Evolutionary conservation across 1,140 invertebrate species (phyloP), one percentile per base, ranked within the genome.

Genomic region (Apis cerana): DNA sequence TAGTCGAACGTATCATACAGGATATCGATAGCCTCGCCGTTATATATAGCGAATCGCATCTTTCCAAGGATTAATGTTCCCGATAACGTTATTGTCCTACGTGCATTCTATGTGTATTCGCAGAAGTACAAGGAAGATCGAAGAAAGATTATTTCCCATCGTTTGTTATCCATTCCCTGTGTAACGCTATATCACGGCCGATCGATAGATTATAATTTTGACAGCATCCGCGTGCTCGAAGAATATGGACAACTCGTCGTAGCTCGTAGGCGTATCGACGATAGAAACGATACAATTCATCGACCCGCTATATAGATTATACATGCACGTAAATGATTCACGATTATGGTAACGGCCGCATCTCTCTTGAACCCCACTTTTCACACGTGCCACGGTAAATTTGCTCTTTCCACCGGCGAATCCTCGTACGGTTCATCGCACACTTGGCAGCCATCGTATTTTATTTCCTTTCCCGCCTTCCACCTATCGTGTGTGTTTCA

Each of bases 391-490:
- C 82, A 78, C 64, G 67, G 71, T 75, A 80, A 88, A 86, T 88
- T 88, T 75, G 54, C n/a, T 65, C 70, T 69, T 67, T 43, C 84
- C 68, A 79, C 52, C 43, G 8, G 82, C 56, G 78, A 88, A 84
- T 86, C 43, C 78, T 78, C 68, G 75, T 54, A 81, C 81, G 75
- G 76, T 83, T 88, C 86, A 86, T 86, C 85, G 86, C 85, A 64
- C 78, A 71, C 61, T 86, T 88, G 85, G 70, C 85, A 87, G 78
- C 61, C 62, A 5, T 56, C 70, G 70, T 88, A 88, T 86, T 88
- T 88, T 82, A 87, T 87, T 84, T 80, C 71, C 78, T 43, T 78
- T 61, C 58, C 69, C 52, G 11, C 61, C 67, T 78, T 87, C 75
- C 71, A 52, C 75, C 58, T 43, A 43, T 43, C 86, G 75, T 52